Conservation (phyloP, 2,113 vertebrate species). For the Smithornis capensis region DNA sequence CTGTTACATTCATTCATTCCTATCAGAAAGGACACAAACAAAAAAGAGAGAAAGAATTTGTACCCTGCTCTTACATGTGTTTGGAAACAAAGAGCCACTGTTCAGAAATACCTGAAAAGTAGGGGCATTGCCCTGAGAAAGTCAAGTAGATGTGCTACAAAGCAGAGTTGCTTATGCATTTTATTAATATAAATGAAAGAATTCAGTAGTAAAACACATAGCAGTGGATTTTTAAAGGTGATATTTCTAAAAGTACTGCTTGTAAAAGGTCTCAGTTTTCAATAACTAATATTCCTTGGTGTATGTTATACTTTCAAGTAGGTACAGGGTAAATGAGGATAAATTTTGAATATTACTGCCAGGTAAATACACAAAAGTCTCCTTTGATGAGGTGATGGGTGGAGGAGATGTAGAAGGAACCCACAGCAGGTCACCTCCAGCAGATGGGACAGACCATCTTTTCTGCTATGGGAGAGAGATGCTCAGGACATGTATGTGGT, state of each 20-base stretch:
- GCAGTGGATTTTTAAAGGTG: not conserved
- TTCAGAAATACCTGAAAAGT: not conserved
- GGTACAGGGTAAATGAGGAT: not conserved
- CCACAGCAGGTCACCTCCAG: not conserved
- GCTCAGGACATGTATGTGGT: rapidly evolving
- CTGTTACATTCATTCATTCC: not conserved
- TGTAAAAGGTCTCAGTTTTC: too few relatives aligned
- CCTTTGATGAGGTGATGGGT: not conserved
- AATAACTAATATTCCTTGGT: not conserved
- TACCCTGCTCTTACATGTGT: not conserved
- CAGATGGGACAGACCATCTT: not conserved
- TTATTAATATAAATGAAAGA: not conserved
- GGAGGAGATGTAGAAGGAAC: not conserved
- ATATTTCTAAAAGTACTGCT: not conserved
- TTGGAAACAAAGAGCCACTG: not conserved
- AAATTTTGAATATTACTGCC: rapidly evolving
- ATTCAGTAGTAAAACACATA: not conserved
- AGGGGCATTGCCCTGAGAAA: not conserved
- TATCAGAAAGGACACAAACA: not conserved
- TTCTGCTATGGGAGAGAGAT: not conserved
- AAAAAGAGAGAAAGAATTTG: not conserved
- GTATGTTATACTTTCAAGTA: not conserved
- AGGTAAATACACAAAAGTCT: not conserved
- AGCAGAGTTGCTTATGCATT: not conserved
- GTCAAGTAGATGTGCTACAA: not conserved